Conservation (phyloP, 2,113 vertebrate genomes). For the Neomonachus schauinslandi region DNA sequence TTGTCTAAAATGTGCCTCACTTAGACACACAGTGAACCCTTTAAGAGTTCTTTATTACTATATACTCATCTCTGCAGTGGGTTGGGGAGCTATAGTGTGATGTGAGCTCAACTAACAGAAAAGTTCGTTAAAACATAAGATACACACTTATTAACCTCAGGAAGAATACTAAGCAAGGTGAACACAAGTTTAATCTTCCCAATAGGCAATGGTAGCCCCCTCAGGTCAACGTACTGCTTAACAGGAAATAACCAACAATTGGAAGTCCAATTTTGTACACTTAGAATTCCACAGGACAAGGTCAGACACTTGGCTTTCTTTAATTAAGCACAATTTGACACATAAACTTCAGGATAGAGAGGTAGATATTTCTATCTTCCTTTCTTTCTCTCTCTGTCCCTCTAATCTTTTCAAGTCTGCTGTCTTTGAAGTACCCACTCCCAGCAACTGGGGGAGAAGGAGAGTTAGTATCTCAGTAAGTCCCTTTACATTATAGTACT, state of each 20-base stretch:
- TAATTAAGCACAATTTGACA: slow-evolving; percentile 7
- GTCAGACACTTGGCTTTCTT: background rate
- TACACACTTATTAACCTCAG: background rate
- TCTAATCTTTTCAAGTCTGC: background rate
- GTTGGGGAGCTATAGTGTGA: background rate
- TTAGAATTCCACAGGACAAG: background rate
- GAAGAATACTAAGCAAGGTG: background rate
- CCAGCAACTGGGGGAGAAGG: background rate
- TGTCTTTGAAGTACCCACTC: background rate
- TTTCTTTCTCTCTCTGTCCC: background rate
- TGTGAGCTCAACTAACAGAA: background rate
- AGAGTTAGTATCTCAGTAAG: background rate
- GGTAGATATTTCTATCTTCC: background rate
- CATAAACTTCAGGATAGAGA: background rate
- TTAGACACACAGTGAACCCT: background rate
- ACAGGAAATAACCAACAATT: background rate
- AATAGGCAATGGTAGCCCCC: background rate
- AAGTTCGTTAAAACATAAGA: background rate
- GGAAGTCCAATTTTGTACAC: background rate
- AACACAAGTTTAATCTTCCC: background rate
- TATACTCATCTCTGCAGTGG: fast-evolving
- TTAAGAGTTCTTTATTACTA: background rate
- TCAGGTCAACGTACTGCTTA: background rate
- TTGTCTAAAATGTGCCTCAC: slow-evolving; percentile 46
- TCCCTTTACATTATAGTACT: background rate